These are phyloP conservation scores for Platyscapa corneri DNA, from an alignment of 1,140 invertebrate genomes.

Conservation along the genomic window DNA sequence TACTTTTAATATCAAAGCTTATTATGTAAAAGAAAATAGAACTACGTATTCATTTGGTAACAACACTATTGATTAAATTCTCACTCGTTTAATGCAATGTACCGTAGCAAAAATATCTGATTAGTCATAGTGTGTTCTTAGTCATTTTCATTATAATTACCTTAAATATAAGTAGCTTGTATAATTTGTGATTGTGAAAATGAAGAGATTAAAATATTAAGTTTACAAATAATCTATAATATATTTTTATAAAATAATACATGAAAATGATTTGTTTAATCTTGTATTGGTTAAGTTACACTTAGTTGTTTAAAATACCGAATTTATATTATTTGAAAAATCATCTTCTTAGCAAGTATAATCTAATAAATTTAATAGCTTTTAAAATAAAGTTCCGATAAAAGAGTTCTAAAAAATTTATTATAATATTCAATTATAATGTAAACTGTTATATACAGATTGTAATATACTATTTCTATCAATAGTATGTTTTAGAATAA, in stretches of 20 bases:
- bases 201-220: neutral
- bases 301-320: neutral
- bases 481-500: neutral
- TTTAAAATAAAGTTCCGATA: too few species aligned
- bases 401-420: neutral
- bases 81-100: neutral
- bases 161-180: neutral
- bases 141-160: conserved; percentile 16
- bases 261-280: neutral
- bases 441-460: neutral
- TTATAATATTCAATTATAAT: too few species aligned
- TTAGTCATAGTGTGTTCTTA: conserved; percentile 37
- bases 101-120: neutral
- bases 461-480: neutral
- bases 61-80: neutral
- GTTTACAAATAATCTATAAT: neutral
- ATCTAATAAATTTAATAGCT: too few species aligned
- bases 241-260: neutral
- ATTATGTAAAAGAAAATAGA: neutral
- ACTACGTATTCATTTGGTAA: neutral
- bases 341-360: neutral
- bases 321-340: neutral
- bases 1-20: neutral
- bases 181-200: neutral
- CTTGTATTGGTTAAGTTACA: neutral